A percentile compares a stretch with the other conserved stretches of the same genome.
Conservation (phyloP, 2,113 vertebrate genomes). For the Phoxinus phoxinus region DNA sequence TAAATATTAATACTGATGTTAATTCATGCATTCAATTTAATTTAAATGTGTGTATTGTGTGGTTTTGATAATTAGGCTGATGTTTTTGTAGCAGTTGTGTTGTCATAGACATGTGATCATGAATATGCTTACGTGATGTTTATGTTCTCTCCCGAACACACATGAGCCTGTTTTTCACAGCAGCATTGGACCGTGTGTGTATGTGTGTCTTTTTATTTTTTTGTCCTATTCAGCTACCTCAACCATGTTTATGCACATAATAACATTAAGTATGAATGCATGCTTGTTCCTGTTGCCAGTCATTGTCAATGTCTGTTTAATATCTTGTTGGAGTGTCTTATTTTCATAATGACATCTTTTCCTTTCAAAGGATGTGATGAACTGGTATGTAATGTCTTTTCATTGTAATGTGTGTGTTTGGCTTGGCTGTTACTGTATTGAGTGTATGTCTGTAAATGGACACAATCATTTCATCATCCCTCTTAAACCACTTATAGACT, state of each 20-base stretch:
- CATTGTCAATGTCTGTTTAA: conserved; percentile 5
- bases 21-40: conserved; percentile 5
- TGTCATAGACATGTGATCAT: conserved; percentile 27
- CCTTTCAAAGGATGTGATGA: conserved; percentile 27
- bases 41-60: background rate
- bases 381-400: conserved; percentile 23
- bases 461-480: conserved; percentile 15
- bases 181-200: background rate
- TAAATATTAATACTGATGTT: background rate
- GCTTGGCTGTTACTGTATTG: background rate
- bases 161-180: conserved; percentile 29
- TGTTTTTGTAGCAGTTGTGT: background rate
- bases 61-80: background rate
- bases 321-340: conserved; percentile 9
- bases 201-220: background rate
- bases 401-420: background rate
- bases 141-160: conserved; percentile 14
- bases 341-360: conserved; percentile 20
- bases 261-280: conserved; percentile 25
- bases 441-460: background rate
- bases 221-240: background rate
- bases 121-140: conserved; percentile 15
- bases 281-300: conserved; percentile 5
- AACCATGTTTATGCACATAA: conserved; percentile 24
- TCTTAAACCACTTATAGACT: background rate